phyloP scores from a whole-genome alignment of 2,888 invertebrate genomes.

The Tenthredo distinguenda region DNA sequence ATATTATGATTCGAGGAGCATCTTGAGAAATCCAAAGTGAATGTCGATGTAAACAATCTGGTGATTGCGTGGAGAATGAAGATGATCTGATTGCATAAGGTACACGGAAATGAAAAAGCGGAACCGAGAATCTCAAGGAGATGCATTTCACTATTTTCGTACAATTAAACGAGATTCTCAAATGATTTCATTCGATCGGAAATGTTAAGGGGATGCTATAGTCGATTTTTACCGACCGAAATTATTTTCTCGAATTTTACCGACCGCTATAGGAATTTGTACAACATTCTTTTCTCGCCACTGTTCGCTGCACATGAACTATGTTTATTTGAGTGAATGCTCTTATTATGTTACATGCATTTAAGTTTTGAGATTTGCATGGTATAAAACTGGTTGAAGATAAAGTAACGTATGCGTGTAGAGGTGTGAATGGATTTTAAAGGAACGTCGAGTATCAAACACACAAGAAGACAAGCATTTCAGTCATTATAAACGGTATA shows the following conservation, averaged over 20 bases:
- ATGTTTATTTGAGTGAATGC: not conserved
- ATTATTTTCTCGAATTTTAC: too few relatives aligned
- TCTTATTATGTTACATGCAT: not conserved
- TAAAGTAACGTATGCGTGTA: not conserved
- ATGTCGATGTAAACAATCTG: too few relatives aligned
- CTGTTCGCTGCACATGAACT: not conserved
- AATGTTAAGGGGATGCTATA: not conserved
- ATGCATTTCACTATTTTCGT: not conserved
- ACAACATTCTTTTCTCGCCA: not conserved
- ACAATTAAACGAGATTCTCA: not conserved
- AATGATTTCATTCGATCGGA: not conserved
- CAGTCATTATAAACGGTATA: not conserved
- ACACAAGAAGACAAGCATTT: not conserved
- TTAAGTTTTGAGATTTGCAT: not conserved
- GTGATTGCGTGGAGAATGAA: too few relatives aligned
- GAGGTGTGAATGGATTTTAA: constrained; percentile 1
- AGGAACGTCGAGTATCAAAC: not conserved
- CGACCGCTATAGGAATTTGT: not conserved
- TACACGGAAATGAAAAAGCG: not conserved
- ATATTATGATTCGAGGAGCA: too few relatives aligned
- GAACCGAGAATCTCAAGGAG: not conserved
- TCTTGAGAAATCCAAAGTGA: too few relatives aligned
- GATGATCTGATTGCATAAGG: not conserved
- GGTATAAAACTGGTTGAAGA: not conserved
- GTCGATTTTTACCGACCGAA: too few relatives aligned